Percentiles rank a stretch among this genome's conserved stretches.
phyloP scores from a whole-genome alignment of 2,888 invertebrate genomes.

The Andrena marginata region DNA sequence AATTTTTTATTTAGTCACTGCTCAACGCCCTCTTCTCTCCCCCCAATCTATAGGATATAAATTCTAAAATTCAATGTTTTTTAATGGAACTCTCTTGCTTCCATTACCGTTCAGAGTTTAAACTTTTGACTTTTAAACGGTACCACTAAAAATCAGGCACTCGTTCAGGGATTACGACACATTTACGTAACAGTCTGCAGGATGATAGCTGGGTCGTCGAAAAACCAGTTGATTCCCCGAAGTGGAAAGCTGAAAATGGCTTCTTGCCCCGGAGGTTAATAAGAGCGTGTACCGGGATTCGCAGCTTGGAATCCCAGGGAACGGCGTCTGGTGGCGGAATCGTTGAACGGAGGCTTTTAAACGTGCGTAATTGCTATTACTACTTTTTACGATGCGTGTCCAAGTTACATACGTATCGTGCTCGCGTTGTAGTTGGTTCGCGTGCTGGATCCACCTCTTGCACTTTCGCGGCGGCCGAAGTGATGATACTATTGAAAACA shows the following conservation, averaged over 20 bases:
- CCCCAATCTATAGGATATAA: too few relatives aligned
- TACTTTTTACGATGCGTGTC: slow-evolving; percentile 14
- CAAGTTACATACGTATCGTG: background rate
- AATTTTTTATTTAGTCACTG: too few relatives aligned
- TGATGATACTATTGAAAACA: slow-evolving; percentile 38
- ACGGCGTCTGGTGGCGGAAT: background rate
- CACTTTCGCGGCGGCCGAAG: slow-evolving; percentile 22
- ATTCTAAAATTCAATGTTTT: too few relatives aligned
- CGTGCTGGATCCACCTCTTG: slow-evolving; percentile 26
- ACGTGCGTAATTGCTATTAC: slow-evolving; percentile 26
- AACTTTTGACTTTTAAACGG: too few relatives aligned
- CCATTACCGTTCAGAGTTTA: too few relatives aligned
- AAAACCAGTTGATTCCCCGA: background rate
- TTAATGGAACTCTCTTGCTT: too few relatives aligned
- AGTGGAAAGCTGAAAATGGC: slow-evolving; percentile 11
- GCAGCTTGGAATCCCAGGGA: too few relatives aligned
- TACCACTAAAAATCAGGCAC: background rate
- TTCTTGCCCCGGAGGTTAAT: background rate
- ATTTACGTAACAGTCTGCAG: slow-evolving; percentile 5
- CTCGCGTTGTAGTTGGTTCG: slow-evolving; percentile 15
- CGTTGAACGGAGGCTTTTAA: background rate
- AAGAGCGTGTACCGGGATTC: background rate
- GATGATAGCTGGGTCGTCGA: background rate
- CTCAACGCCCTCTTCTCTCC: too few relatives aligned
- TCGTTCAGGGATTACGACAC: background rate